These are phyloP conservation scores for Papilio gigon DNA, from an alignment of 2,888 invertebrate genomes.

Conservation along the genomic window DNA sequence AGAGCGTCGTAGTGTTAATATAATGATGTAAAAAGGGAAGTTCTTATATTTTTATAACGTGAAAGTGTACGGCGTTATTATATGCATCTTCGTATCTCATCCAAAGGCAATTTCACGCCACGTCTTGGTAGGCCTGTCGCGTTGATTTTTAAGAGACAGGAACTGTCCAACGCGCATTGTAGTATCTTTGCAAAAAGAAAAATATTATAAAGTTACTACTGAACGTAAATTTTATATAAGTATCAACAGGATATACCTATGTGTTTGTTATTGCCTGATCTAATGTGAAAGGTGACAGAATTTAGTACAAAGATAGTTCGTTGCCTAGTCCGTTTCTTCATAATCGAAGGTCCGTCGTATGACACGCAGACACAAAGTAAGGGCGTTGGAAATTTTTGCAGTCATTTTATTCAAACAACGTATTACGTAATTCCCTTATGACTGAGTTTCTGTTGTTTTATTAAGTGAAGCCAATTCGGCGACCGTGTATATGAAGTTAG, in stretches of 20 bases:
- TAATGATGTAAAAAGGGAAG: background rate
- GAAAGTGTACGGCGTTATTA: conserved; percentile 28
- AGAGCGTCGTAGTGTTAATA: conserved; percentile 8
- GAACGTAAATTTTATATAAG: background rate
- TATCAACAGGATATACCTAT: background rate
- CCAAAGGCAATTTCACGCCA: conserved; percentile 76
- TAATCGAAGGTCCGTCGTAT: conserved; percentile 47
- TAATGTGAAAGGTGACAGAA: too few relatives aligned
- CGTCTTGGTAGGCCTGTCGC: conserved; percentile 62
- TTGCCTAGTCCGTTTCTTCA: background rate
- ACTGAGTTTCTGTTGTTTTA: conserved; percentile 36
- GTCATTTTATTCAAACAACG: conserved; percentile 61
- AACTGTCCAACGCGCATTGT: background rate
- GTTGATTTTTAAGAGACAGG: background rate
- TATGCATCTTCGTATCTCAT: conserved; percentile 50
- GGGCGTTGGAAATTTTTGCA: conserved; percentile 62
- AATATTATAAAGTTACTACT: too few relatives aligned
- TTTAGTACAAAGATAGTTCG: background rate
- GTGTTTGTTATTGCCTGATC: too few relatives aligned
- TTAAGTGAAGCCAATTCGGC: conserved; percentile 28
- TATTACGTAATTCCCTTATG: conserved; percentile 49
- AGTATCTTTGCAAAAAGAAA: background rate
- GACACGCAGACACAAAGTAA: conserved; percentile 56
- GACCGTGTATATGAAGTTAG: conserved; percentile 5
- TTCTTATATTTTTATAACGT: conserved; percentile 33